Base-by-base conservation (phyloP, 2,888 invertebrate species). In the Melieria omissa region DNA sequence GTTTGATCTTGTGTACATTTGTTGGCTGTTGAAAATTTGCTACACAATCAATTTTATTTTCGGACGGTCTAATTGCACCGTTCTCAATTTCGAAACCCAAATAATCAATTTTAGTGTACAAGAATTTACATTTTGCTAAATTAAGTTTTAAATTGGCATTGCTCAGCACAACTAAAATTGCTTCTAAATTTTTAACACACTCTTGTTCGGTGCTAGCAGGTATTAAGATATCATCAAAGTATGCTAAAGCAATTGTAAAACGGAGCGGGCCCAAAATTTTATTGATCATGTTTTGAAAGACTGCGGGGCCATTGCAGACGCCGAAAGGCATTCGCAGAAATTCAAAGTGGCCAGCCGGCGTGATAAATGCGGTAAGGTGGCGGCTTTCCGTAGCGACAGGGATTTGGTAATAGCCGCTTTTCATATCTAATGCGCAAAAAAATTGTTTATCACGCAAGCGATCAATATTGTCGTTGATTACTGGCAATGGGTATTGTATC, bases 391-490 rank as follows among this genome's bases (percentile, higher is more conserved):
- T 29, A 29, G 60, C 70, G 44, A 49, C 49, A 49, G 49, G 49
- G 9, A 49, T 49, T 49, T 49, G 49, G 49, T 49, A 49, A 49
- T 49, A 49, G 12, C 49, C 49, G 12, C 49, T 64, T 64, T 64
- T 71, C 41, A 78, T 46, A 65, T 81, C 80, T 4, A 81, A 61
- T 1, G 71, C 63, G 5, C 78, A 70, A 49, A 75, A 80, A 60
- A 70, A 68, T 16, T 66, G 65, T 9, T 72, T 70, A n/a, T 72
- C 72, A 1, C 60, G 41, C n/a, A 81, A 47, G 0, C 61, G 9
- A 16, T 78, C 74, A 14, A 79, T 9, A 14, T 75, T 65, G 46
- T 83, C 81, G 41, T 76, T 70, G n/a, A 83, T 75, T 14, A 75
- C 72, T 4, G 80, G 79, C 12, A 64, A 64, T 58, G 67, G 71